Percentiles rank a stretch among this genome's conserved stretches.
Conservation (phyloP, 2,888 invertebrate genomes). For the Phrixothrix hirtus region DNA sequence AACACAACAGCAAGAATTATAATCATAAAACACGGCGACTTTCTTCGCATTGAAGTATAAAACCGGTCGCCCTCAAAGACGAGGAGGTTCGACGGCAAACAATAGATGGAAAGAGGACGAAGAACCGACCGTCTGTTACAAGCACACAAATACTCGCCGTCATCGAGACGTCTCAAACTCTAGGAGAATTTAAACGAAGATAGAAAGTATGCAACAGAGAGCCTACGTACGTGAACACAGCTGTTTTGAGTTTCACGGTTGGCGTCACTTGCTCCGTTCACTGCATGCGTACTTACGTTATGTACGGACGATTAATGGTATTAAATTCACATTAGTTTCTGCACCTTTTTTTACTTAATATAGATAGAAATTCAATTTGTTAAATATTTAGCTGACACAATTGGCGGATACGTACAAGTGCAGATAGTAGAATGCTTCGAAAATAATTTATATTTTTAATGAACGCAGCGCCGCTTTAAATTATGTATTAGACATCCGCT, state of each 20-base stretch:
- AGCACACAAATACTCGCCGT: conserved; percentile 29
- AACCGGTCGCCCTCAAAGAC: conserved; percentile 28
- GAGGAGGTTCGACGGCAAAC: conserved; percentile 19
- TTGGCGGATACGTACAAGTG: too few relatives aligned
- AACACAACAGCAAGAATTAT: conserved; percentile 20
- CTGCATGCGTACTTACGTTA: too few relatives aligned
- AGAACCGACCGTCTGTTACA: conserved; percentile 20
- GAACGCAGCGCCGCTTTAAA: too few relatives aligned
- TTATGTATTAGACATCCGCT: too few relatives aligned
- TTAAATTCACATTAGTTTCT: too few relatives aligned
- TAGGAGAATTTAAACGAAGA: conserved; percentile 24
- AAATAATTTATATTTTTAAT: too few relatives aligned
- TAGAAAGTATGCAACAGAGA: conserved; percentile 15
- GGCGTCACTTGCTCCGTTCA: conserved; percentile 24
- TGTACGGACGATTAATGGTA: too few relatives aligned
- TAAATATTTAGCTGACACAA: too few relatives aligned
- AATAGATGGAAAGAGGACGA: conserved; percentile 24
- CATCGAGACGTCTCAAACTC: conserved; percentile 29
- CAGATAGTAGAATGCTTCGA: too few relatives aligned
- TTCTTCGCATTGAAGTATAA: conserved; percentile 30
- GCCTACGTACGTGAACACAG: conserved; percentile 28
- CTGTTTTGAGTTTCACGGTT: conserved; percentile 35
- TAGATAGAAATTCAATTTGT: too few relatives aligned
- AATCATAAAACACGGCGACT: conserved; percentile 33
- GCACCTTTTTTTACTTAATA: too few relatives aligned